A percentile compares a stretch with the other conserved stretches of the same genome.
phyloP scores from a whole-genome alignment of 1,140 invertebrate species.

The Diorhabda carinulata region DNA sequence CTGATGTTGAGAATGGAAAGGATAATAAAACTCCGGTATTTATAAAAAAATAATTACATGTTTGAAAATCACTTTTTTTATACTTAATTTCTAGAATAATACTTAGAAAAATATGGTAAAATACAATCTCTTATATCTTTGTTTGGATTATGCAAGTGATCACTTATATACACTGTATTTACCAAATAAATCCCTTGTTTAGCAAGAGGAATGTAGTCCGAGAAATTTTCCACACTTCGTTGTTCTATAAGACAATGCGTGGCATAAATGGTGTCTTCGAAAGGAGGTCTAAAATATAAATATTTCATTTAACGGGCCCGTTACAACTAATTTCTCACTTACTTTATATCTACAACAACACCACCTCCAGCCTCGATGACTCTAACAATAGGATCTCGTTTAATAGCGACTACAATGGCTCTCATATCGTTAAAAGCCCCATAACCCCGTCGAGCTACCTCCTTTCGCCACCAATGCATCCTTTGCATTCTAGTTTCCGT shows the following conservation, averaged over 20 bases:
- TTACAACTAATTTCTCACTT: slow-evolving; percentile 6
- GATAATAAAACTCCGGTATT: background rate
- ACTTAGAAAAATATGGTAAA: slow-evolving; percentile 18
- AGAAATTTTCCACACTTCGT: slow-evolving; percentile 30
- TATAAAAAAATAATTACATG: background rate
- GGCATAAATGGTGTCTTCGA: slow-evolving; percentile 36
- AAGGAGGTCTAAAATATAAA: slow-evolving; percentile 38
- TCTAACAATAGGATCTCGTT: slow-evolving; percentile 60
- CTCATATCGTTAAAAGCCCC: slow-evolving; percentile 67
- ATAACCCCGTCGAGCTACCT: slow-evolving; percentile 43
- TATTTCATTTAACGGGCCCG: background rate
- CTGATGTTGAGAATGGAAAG: too few relatives aligned
- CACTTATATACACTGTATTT: slow-evolving; percentile 39
- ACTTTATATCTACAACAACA: slow-evolving; percentile 54
- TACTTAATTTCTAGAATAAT: slow-evolving; percentile 12
- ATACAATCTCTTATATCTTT: slow-evolving; percentile 19
- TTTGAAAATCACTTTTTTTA: background rate
- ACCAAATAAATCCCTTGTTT: slow-evolving; percentile 42
- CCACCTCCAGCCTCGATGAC: slow-evolving; percentile 72
- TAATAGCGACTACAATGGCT: slow-evolving; percentile 65
- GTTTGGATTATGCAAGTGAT: slow-evolving; percentile 27
- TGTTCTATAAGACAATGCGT: slow-evolving; percentile 43
- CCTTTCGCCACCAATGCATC: slow-evolving; percentile 62
- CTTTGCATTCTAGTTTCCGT: slow-evolving; percentile 56
- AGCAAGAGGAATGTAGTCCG: slow-evolving; percentile 35